Evolutionary conservation across 2,797 vertebrate genomes (phyloP), one percentile per base, ranked within the genome.

Genomic region (Myoxocephalus aenaeus): DNA sequence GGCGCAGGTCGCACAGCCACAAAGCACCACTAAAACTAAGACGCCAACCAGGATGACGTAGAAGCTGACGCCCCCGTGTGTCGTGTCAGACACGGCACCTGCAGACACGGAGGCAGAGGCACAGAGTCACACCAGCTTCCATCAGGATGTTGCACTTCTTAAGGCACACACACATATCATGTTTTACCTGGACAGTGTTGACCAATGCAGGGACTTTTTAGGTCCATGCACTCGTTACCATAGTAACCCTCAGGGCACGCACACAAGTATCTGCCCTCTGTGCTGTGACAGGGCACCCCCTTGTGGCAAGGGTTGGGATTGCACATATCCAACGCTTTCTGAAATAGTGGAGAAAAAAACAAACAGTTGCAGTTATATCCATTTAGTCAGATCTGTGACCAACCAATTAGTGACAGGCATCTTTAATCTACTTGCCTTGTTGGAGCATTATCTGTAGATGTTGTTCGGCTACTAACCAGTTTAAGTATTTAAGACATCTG

Each of bases 241-340:
- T 91, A 90, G 83, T 91, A 92, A 74, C 95, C 95, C 2, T 96
- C 93, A 0, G 95, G 95, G 82, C 96, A 96, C 29, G 73, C 74
- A 69, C 96, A 96, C 53, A 80, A 59, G 61, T 94, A 94, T 63
- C 86, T 91, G 70, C 92, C 95, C 36, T 93, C 94, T 10, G 74
- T 77, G 66, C 80, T 91, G 58, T 82, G 91, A 70, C 96, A 96
- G 18, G 91, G 59, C 27, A 80, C 75, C 29, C 94, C 95, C 70
- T 94, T 92, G 29, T 94, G 95, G 87, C 96, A 96, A 1, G 95
- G 96, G 83, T 94, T 96, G 36, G 94, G 92, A 83, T 92, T 88
- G 86, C 96, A 96, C 13, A 73, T 74, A 88, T 96, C 94, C 80
- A 91, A 36, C 2, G 17, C 42, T 0, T 83, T 64, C 96, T 96